phyloP scores from a whole-genome alignment of 2,888 invertebrate species.

The Drosophila quasianomalipes region DNA sequence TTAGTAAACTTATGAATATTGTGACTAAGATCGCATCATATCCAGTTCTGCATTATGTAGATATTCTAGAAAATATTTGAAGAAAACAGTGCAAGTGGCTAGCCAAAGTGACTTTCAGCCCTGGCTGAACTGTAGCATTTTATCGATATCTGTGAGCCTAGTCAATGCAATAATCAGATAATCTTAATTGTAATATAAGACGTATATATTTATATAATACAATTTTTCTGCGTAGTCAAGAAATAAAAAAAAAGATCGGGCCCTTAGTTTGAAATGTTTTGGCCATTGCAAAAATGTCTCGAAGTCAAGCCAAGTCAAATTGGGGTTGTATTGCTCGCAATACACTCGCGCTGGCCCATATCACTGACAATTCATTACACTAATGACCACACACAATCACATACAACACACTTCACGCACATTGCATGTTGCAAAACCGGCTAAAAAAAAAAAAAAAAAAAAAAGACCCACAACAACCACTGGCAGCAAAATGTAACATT shows the following conservation, averaged over 20 bases:
- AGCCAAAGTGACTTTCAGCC: background rate
- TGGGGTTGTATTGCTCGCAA: background rate
- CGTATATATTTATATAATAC: background rate
- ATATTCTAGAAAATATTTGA: background rate
- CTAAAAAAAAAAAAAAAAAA: slow-evolving; percentile 2
- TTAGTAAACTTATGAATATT: too few relatives aligned
- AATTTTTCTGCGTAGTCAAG: background rate
- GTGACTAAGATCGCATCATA: background rate
- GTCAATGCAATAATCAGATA: too few relatives aligned
- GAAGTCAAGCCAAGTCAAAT: background rate
- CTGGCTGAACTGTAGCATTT: background rate
- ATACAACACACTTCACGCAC: slow-evolving; percentile 4
- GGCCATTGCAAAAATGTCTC: slow-evolving; percentile 10
- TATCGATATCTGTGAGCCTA: background rate
- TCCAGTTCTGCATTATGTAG: background rate
- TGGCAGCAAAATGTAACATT: slow-evolving; percentile 18
- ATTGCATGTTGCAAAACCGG: slow-evolving; percentile 25
- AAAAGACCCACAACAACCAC: slow-evolving; percentile 2
- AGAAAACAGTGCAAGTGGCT: background rate
- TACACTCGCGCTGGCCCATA: slow-evolving; percentile 10
- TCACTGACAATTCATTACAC: slow-evolving; percentile 27
- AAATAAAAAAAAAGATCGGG: background rate
- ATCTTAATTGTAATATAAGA: background rate
- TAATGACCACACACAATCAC: slow-evolving; percentile 25
- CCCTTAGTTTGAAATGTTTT: background rate